These are phyloP conservation scores for Allygus modestus DNA, from an alignment of 2,888 invertebrate genomes.

Conservation along the genomic window DNA sequence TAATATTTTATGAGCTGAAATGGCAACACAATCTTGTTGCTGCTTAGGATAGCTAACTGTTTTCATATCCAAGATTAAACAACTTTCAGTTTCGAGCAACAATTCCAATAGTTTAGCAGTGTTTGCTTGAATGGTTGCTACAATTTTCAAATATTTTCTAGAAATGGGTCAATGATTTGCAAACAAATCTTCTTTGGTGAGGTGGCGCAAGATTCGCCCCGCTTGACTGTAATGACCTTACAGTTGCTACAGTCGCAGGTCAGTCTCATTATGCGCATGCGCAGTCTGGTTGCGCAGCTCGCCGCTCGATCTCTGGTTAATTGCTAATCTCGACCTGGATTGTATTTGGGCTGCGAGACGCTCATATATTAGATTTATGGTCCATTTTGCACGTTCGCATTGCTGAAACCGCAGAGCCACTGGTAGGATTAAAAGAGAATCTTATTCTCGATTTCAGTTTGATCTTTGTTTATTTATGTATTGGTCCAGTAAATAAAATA, in stretches of 20 bases:
- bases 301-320: conserved; percentile 1
- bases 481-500: too few relatives aligned
- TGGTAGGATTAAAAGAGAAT: neutral
- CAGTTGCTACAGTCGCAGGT: neutral
- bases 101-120: too few relatives aligned
- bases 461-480: too few relatives aligned
- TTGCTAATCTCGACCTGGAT: conserved; percentile 15
- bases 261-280: conserved; percentile 11
- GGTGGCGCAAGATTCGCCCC: neutral
- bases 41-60: too few relatives aligned
- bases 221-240: neutral
- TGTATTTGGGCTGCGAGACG: neutral
- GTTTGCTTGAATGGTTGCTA: too few relatives aligned
- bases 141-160: too few relatives aligned
- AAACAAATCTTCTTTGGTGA: neutral
- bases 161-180: neutral
- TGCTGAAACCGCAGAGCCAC: neutral
- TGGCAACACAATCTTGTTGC: too few relatives aligned
- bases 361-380: neutral
- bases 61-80: too few relatives aligned
- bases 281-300: neutral
- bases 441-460: neutral
- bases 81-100: too few relatives aligned
- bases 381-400: neutral
- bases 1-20: too few relatives aligned